Base-by-base conservation (phyloP, 2,888 invertebrate species). In the Xanthorhoe designata region DNA sequence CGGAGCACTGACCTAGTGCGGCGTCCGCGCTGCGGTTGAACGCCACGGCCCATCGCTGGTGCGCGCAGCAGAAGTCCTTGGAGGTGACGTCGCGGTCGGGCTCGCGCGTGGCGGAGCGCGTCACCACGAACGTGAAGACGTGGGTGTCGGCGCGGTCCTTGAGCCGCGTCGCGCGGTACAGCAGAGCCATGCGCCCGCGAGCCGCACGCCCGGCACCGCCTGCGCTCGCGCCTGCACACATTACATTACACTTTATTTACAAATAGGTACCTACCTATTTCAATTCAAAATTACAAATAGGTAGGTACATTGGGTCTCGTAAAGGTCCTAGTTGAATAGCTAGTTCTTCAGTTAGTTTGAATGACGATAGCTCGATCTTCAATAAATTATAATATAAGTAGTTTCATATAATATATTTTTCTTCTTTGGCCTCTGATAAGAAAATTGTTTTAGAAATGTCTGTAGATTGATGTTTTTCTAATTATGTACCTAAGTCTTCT, bases 121-220 rank as follows among this genome's bases (percentile, higher is more conserved):
- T 97, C 76, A 97, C 96, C 80, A 97, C 95, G 90, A 97, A 97
- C 68, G 97, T 97, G 93, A 97, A 97, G 78, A 97, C 96, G 90
- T 97, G 96, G 75, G 97, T 96, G 94, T 97, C 96, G 88, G 95
- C 96, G 86, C 96, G 95, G 94, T 97, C 97, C 81, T 96, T 96
- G 74, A 97, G 95, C 92, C 96, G 96, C 88, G 96, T 96, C 90
- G 97, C 96, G 85, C 97, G 95, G 92, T 96, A 96, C 87, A 96
- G 94, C 86, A 96, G 94, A 88, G 96, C 96, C 96, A 96, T 96
- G 94, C 94, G 94, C 92, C 88, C 90, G 91, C 63, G 60, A 68
- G 82, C 93, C 89, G 90, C 91, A 87, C 90, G 88, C 79, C 94
- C 86, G 83, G 85, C 86, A 81, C 85, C 87, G 85, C 86, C 87